A percentile compares a stretch with the other conserved stretches of the same genome.
These are phyloP conservation scores for Phylloscopus collybita DNA, from an alignment of 2,797 vertebrate species.

Conservation along the genomic window DNA sequence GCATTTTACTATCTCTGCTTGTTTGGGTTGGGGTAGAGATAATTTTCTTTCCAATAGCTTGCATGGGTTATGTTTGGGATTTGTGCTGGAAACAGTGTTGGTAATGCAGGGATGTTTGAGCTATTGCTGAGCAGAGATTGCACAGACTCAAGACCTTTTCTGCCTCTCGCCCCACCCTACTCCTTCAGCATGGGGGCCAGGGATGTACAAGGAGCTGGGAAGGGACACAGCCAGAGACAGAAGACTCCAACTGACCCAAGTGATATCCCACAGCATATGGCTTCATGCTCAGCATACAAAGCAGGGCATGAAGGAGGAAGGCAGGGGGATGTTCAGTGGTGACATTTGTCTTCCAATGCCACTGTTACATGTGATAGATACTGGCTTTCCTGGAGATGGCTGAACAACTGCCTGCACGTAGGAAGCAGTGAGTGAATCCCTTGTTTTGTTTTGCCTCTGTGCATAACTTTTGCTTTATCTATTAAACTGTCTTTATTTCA, in stretches of 20 bases:
- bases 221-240: not conserved
- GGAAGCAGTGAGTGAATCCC: not conserved
- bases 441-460: not conserved
- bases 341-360: not conserved
- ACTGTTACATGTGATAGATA: not conserved
- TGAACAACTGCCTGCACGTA: not conserved
- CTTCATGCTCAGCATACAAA: not conserved
- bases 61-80: not conserved
- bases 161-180: too few species aligned
- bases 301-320: not conserved
- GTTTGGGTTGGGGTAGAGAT: not conserved
- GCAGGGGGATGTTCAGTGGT: not conserved
- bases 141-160: not conserved
- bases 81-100: not conserved
- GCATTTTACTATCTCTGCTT: not conserved
- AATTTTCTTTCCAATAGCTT: not conserved
- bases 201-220: not conserved
- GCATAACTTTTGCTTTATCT: not conserved
- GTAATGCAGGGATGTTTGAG: not conserved
- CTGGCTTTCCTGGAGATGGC: not conserved
- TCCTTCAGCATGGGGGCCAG: accelerated
- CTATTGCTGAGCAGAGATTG: not conserved
- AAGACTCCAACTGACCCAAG: not conserved
- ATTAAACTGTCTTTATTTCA: not conserved
- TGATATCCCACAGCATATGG: not conserved